phyloP scores from a whole-genome alignment of 2,113 vertebrate genomes.

The Onychorhynchus coronatus region DNA sequence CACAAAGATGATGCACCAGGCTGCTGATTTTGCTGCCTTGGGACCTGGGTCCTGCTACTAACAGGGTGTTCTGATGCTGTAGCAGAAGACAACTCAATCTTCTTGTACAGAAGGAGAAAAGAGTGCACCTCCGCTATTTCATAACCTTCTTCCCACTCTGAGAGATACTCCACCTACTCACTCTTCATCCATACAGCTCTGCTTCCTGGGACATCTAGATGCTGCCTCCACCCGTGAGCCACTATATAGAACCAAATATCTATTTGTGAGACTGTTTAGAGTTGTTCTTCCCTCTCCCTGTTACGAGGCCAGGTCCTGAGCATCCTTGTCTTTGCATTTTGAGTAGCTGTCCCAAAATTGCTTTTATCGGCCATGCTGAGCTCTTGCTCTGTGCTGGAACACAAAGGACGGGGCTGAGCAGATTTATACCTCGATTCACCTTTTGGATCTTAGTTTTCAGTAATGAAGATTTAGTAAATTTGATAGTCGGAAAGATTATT shows the following conservation, averaged over 20 bases:
- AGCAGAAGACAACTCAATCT: not conserved
- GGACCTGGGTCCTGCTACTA: not conserved
- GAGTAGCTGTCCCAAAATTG: not conserved
- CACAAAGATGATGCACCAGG: not conserved
- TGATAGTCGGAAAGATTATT: not conserved
- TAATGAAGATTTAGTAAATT: not conserved
- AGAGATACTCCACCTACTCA: not conserved
- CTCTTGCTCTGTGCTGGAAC: not conserved
- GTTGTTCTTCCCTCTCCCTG: not conserved
- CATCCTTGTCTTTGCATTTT: not conserved
- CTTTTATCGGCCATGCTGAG: not conserved
- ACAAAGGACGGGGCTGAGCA: not conserved
- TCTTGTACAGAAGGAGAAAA: not conserved
- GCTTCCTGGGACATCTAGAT: not conserved
- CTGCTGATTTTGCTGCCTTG: not conserved
- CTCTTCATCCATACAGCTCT: not conserved
- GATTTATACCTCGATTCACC: not conserved
- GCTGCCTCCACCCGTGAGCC: not conserved
- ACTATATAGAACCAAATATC: not conserved
- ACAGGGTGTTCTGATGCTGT: accelerated
- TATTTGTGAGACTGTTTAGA: not conserved
- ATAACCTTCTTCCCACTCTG: not conserved
- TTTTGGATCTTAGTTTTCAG: not conserved
- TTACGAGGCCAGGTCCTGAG: not conserved
- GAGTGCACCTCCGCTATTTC: not conserved